Percentiles rank a stretch among this genome's conserved stretches.
Evolutionary conservation across 1,140 invertebrate species (phyloP).

Genomic region (Sycophila sp.): DNA sequence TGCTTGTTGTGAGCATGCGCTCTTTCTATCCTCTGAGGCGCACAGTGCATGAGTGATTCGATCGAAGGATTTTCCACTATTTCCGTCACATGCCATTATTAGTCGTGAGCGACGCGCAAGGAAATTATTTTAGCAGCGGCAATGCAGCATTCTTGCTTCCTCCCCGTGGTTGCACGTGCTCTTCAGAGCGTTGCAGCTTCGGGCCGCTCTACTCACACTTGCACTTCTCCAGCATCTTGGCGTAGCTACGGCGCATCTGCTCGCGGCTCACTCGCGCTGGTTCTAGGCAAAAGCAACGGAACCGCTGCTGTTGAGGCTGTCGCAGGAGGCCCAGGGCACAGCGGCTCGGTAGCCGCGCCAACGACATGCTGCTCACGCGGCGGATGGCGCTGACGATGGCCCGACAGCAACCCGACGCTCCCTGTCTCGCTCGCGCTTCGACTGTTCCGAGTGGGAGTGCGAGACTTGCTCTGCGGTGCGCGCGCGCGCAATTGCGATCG

Average conservation of each 20-base stretch:
- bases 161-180: too few species aligned
- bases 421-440: not conserved
- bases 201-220: constrained; percentile 65
- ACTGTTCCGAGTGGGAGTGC: too few species aligned
- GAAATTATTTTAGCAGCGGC: too few species aligned
- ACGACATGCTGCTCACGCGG: constrained; percentile 28
- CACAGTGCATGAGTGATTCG: too few species aligned
- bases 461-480: not conserved
- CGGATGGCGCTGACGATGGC: constrained; percentile 31
- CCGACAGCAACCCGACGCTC: not conserved
- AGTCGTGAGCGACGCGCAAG: too few species aligned
- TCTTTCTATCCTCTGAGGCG: too few species aligned
- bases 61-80: too few species aligned
- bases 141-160: too few species aligned
- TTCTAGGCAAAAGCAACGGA: not conserved
- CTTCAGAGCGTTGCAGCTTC: too few species aligned
- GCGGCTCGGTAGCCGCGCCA: constrained; percentile 6
- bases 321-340: not conserved
- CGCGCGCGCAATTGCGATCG: not conserved
- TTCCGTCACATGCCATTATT: too few species aligned
- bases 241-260: constrained; percentile 55
- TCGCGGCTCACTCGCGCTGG: constrained; percentile 39
- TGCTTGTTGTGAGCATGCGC: too few species aligned
- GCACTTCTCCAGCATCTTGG: constrained; percentile 57
- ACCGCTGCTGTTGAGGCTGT: not conserved